Percentiles rank a stretch among this genome's conserved stretches.
phyloP scores from a whole-genome alignment of 2,888 invertebrate genomes.

The Drosophila vallismaia region DNA sequence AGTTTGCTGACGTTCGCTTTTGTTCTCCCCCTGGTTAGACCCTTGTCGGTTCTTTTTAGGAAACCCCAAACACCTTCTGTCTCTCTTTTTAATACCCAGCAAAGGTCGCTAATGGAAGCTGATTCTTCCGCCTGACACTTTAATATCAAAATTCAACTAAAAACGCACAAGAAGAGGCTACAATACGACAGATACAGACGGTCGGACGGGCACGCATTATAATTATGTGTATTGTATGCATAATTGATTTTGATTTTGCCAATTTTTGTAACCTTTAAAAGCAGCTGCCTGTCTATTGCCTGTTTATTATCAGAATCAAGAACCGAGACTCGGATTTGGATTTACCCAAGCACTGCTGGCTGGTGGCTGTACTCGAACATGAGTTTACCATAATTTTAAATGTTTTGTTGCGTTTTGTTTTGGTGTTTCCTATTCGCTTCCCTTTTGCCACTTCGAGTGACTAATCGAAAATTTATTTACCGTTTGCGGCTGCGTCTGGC shows the following conservation, averaged over 20 bases:
- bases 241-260: constrained; percentile 66
- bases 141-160: constrained; percentile 7
- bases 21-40: neutral
- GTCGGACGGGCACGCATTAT: constrained; percentile 54
- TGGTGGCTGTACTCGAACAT: constrained; percentile 7
- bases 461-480: constrained; percentile 37
- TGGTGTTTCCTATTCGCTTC: constrained; percentile 16
- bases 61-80: constrained; percentile 27
- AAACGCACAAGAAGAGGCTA: constrained; percentile 15
- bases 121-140: constrained; percentile 34
- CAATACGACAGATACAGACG: constrained; percentile 20
- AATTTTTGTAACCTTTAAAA: constrained; percentile 57
- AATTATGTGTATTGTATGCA: constrained; percentile 71
- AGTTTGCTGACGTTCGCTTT: constrained; percentile 25
- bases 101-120: constrained; percentile 30
- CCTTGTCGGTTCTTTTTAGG: constrained; percentile 13
- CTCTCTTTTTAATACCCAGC: constrained; percentile 17
- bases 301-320: constrained; percentile 38
- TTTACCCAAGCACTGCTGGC: constrained; percentile 17
- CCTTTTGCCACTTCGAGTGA: constrained; percentile 22
- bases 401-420: constrained; percentile 19
- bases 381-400: constrained; percentile 29
- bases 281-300: constrained; percentile 22
- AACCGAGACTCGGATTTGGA: constrained; percentile 30
- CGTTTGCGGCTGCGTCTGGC: constrained; percentile 7